A percentile compares a stretch with the other conserved stretches of the same genome.
These are phyloP conservation scores for Tokudaia muenninki DNA, from an alignment of 2,797 vertebrate genomes.

Conservation along the genomic window DNA sequence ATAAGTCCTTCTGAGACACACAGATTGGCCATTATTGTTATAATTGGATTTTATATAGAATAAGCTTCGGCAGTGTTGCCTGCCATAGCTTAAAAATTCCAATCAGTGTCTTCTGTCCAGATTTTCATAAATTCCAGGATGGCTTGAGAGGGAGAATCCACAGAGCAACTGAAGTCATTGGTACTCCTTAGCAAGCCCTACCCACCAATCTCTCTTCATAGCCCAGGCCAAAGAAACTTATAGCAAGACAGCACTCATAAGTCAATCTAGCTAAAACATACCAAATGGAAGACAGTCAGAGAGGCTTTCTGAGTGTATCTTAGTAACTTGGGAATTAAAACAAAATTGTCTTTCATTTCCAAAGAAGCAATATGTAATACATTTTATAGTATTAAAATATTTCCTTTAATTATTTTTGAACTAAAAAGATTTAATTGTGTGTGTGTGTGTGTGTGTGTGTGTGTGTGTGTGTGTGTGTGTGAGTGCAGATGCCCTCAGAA, in stretches of 20 bases:
- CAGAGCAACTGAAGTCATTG: background rate
- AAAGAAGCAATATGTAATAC: background rate
- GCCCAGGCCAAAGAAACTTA: background rate
- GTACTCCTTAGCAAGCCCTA: background rate
- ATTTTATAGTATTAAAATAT: background rate
- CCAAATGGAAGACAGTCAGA: background rate
- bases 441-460: background rate
- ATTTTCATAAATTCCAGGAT: background rate
- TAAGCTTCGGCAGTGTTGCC: no score
- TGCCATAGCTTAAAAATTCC: background rate
- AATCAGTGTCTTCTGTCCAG: constrained; percentile 16
- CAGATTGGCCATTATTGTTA: background rate
- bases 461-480: background rate
- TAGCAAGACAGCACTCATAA: background rate
- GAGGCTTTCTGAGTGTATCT: background rate
- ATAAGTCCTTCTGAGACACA: background rate
- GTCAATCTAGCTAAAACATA: background rate
- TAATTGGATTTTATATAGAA: background rate
- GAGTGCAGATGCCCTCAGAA: background rate
- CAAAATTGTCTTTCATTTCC: constrained; percentile 2
- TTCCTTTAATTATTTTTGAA: background rate
- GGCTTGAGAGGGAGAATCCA: background rate
- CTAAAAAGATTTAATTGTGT: background rate
- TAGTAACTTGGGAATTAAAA: constrained; percentile 8
- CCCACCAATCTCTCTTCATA: background rate